Percentiles rank a stretch among this genome's conserved stretches.
phyloP scores from a whole-genome alignment of 2,888 invertebrate genomes.

The Tupiocoris notatus region DNA sequence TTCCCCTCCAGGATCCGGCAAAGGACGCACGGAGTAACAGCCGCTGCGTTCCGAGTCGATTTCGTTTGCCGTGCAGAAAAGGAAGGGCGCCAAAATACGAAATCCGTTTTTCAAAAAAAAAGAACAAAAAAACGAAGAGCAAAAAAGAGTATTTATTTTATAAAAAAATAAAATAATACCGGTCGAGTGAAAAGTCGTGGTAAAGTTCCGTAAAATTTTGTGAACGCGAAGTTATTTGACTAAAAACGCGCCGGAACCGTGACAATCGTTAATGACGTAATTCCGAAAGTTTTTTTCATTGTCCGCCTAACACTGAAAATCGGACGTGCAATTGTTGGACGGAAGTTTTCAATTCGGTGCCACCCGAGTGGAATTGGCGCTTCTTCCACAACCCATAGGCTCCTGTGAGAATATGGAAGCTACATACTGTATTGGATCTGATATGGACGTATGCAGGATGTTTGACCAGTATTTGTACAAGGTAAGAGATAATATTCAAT shows the following conservation, averaged over 20 bases:
- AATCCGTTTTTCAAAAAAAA: slow-evolving; percentile 12
- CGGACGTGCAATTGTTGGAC: slow-evolving; percentile 4
- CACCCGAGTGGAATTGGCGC: slow-evolving; percentile 41
- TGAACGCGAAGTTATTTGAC: not conserved
- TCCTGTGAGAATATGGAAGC: slow-evolving; percentile 61
- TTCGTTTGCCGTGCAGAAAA: slow-evolving; percentile 19
- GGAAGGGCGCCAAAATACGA: slow-evolving; percentile 41
- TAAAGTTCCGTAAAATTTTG: not conserved
- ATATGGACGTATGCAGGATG: slow-evolving; percentile 63
- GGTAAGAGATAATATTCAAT: no score
- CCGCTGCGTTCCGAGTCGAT: not conserved
- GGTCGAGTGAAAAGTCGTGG: not conserved
- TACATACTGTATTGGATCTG: slow-evolving; percentile 63
- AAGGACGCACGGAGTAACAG: not conserved
- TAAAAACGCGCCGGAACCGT: not conserved
- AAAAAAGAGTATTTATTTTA: no score
- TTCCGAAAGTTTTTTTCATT: not conserved
- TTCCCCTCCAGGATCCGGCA: slow-evolving; percentile 35
- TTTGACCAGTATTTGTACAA: slow-evolving; percentile 67
- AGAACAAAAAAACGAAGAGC: not conserved
- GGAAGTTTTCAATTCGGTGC: slow-evolving; percentile 3
- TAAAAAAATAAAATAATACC: no score
- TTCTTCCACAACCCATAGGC: slow-evolving; percentile 44
- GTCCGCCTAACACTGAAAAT: not conserved
- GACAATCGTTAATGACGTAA: not conserved